phyloP scores from a whole-genome alignment of 2,888 invertebrate genomes.

The Caenorhabditis wallacei region DNA sequence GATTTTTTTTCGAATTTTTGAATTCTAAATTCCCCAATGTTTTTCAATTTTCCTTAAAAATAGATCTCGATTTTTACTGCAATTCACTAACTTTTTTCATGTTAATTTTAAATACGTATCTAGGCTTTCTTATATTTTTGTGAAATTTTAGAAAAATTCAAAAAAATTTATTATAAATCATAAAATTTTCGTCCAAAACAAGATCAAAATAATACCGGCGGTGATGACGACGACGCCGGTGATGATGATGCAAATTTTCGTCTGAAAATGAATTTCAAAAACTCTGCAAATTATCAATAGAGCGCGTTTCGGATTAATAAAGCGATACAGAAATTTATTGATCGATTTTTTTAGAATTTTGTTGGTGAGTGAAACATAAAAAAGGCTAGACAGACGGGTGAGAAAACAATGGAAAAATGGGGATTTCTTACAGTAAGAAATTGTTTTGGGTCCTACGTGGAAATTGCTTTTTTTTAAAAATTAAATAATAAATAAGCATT shows the following conservation, averaged over 20 bases:
- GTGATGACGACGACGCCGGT: conserved; percentile 70
- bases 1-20: no score
- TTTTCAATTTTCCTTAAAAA: neutral
- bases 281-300: neutral
- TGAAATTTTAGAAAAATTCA: neutral
- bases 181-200: conserved; percentile 56
- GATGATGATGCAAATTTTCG: conserved; percentile 75
- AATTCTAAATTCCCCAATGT: neutral
- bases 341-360: conserved; percentile 9
- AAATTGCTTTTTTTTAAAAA: neutral
- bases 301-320: neutral
- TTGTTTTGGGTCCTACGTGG: conserved; percentile 19
- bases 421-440: conserved; percentile 37
- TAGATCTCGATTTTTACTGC: neutral
- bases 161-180: conserved; percentile 17
- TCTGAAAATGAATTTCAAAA: conserved; percentile 65
- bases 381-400: conserved; percentile 12
- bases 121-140: no score
- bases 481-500: no score
- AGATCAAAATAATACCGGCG: conserved; percentile 54
- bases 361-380: conserved; percentile 33
- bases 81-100: neutral
- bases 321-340: conserved; percentile 24
- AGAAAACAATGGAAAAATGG: neutral
- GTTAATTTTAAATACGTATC: no score